Conservation (phyloP, 2,797 vertebrate species). For the Myiotriccus ornatus region DNA sequence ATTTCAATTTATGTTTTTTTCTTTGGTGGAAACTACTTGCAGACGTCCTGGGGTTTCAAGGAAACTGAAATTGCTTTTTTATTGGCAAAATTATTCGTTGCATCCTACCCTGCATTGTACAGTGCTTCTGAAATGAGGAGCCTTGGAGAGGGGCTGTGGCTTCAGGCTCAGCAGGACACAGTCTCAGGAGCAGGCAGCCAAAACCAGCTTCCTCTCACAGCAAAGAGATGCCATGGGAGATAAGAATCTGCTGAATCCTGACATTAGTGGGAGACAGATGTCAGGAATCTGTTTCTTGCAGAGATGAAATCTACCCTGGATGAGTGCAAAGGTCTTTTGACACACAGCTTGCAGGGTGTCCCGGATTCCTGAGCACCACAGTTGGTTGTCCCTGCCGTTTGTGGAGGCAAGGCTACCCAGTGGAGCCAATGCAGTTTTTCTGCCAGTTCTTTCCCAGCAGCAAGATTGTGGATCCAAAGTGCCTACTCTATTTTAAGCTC, state of each 20-base stretch:
- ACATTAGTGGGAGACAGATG: background rate
- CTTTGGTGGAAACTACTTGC: background rate
- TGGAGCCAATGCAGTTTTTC: background rate
- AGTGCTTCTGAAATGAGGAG: background rate
- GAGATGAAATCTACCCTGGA: background rate
- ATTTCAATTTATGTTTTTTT: background rate
- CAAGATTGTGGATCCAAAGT: background rate
- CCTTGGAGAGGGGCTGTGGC: background rate
- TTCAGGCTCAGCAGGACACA: background rate
- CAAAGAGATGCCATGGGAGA: background rate
- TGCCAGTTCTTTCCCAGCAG: background rate
- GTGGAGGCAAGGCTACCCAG: background rate
- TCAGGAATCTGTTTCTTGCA: background rate
- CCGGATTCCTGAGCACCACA: background rate
- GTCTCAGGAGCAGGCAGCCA: background rate
- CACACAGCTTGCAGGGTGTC: background rate
- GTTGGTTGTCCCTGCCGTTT: background rate
- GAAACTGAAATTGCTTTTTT: background rate
- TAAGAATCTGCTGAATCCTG: background rate
- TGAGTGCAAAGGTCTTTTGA: background rate
- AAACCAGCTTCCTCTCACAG: background rate
- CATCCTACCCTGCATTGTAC: background rate
- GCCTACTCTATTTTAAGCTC: background rate
- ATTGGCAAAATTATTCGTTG: background rate
- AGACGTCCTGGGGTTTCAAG: background rate